These are phyloP conservation scores for Phalangium opilio DNA, from an alignment of 2,888 invertebrate species.

Conservation along the genomic window DNA sequence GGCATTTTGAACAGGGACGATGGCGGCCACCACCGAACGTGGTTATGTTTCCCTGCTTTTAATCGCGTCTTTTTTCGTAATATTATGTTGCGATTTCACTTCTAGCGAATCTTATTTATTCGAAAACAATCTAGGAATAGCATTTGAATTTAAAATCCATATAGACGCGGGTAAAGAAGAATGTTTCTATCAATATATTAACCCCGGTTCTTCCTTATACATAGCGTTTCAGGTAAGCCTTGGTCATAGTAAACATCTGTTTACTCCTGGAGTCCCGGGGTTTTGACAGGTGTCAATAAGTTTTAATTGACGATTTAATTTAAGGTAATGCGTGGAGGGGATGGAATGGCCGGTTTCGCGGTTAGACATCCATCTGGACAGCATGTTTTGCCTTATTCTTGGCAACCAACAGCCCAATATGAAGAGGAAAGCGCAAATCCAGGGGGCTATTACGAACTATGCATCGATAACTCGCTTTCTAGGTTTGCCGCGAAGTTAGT, in stretches of 20 bases:
- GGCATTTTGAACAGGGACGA: too few relatives aligned
- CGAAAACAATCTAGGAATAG: slow-evolving; percentile 52
- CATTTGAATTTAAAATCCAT: slow-evolving; percentile 90
- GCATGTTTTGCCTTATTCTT: slow-evolving; percentile 76
- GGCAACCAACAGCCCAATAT: slow-evolving; percentile 76
- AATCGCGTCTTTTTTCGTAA: too few relatives aligned
- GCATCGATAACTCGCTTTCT: slow-evolving; percentile 85
- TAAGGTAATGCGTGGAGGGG: slow-evolving; percentile 78
- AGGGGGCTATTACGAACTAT: slow-evolving; percentile 77
- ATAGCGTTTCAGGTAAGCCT: slow-evolving; percentile 70
- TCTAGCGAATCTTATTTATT: slow-evolving; percentile 14
- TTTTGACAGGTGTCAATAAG: neutral
- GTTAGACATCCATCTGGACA: slow-evolving; percentile 69
- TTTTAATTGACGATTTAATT: neutral
- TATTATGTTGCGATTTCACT: too few relatives aligned
- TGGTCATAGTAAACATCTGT: neutral
- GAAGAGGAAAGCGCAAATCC: slow-evolving; percentile 56
- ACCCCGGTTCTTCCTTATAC: slow-evolving; percentile 78
- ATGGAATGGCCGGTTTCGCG: slow-evolving; percentile 84
- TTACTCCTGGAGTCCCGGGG: neutral
- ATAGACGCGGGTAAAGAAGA: slow-evolving; percentile 89
- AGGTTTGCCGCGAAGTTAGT: slow-evolving; percentile 76
- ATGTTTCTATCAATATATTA: slow-evolving; percentile 87
- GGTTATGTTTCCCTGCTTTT: too few relatives aligned
- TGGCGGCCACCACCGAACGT: too few relatives aligned